Base-by-base conservation (phyloP, 2,888 invertebrate genomes). In the Xestia sexstrigata region DNA sequence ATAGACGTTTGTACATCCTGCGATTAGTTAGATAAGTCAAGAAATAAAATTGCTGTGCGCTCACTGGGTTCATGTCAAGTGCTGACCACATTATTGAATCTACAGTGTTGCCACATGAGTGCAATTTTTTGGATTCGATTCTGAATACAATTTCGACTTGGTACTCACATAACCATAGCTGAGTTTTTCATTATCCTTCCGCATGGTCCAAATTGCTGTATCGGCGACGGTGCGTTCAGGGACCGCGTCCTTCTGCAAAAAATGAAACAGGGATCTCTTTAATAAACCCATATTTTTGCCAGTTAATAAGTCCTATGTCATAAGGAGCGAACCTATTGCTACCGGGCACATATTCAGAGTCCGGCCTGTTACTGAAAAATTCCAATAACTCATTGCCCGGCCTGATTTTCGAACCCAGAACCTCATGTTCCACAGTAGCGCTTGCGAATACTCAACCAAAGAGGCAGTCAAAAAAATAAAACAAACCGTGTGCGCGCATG, bases 191-290 rank as follows among this genome's bases (percentile, higher is more conserved):
- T 98, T 94, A 99, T 99, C 89, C 99, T 98, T 91, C 99, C 99
- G 97, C 99, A 99, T 97, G 99, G 99, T 97, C 99, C 99, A 96
- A 99, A 99, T 93, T 99, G 99, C 95, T 99, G 99, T 90, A 99
- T 98, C 1, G 99, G 99, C 86, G 99, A 99, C 17, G 99, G 99
- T 30, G 99, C 99, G 97, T 99, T 99, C 95, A 99, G 97, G 90
- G 99, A 99, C 94, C 99, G 97, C 65, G 99, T 99, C 92, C 99
- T 97, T 98, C 99, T 99, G 97, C 0, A 98, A 97, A 92, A 68
- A n/a, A 65, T 0, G 20, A 62, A 62, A 62, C 17, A 60, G 8
- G 20, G 35, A 62, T 60, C 3, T 35, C 35, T 35, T 62, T 35
- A 35, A 11, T 9, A 62, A 35, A 62, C 35, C 35, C 9, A 35